Evolutionary conservation across 2,113 vertebrate genomes (phyloP).

Genomic region (Rhinogobius similis): DNA sequence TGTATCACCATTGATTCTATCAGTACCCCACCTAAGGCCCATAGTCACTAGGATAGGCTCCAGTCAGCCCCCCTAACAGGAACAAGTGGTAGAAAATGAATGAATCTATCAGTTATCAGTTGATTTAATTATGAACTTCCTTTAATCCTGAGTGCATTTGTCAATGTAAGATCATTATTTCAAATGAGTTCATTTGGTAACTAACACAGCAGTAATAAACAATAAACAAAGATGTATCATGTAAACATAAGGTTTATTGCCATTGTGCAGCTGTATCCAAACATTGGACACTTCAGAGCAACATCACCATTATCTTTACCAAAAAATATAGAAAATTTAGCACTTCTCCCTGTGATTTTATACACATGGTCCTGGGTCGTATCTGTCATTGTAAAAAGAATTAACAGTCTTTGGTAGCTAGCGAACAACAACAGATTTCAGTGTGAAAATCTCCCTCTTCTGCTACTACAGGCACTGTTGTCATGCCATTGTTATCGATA

Average conservation of each 20-base stretch:
- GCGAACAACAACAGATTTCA: slow-evolving; percentile 54
- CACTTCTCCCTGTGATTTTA: slow-evolving; percentile 71
- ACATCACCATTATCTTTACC: slow-evolving; percentile 74
- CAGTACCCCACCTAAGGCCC: too few relatives aligned
- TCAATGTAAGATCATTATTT: too few relatives aligned
- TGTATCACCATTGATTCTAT: neutral
- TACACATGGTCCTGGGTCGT: slow-evolving; percentile 76
- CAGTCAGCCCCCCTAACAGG: too few relatives aligned
- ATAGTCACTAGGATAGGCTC: too few relatives aligned
- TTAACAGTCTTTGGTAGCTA: slow-evolving; percentile 78
- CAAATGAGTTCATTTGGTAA: too few relatives aligned
- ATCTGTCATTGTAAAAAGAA: slow-evolving; percentile 41
- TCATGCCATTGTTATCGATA: slow-evolving; percentile 67
- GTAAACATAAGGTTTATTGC: slow-evolving; percentile 86
- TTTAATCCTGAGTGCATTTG: too few relatives aligned
- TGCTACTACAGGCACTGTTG: slow-evolving; percentile 69
- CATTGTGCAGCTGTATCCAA: slow-evolving; percentile 82
- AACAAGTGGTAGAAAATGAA: too few relatives aligned
- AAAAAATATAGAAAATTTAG: slow-evolving; percentile 51
- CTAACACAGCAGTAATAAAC: neutral
- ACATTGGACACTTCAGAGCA: slow-evolving; percentile 79
- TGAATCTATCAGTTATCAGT: neutral
- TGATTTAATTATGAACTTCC: neutral
- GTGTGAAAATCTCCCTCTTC: slow-evolving; percentile 60
- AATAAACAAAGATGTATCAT: slow-evolving; percentile 40